Percentiles rank a stretch among this genome's conserved stretches.
phyloP scores from a whole-genome alignment of 2,113 vertebrate species.

The Syrmaticus mikado region DNA sequence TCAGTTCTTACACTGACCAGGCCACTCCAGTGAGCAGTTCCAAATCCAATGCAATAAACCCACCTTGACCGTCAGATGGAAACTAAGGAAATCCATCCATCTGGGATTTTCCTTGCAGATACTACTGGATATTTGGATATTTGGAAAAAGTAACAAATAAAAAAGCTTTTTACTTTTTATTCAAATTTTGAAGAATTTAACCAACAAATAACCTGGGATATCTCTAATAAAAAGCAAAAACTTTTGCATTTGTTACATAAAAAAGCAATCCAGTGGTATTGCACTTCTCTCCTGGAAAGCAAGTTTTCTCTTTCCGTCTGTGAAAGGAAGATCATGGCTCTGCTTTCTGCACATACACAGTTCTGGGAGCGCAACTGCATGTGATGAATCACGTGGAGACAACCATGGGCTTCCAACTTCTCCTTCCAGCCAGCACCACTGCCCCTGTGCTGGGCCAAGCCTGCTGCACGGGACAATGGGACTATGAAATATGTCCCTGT shows the following conservation, averaged over 20 bases:
- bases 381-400: background rate
- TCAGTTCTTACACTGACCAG: background rate
- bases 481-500: background rate
- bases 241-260: background rate
- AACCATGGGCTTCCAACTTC: background rate
- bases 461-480: background rate
- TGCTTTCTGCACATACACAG: background rate
- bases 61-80: background rate
- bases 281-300: background rate
- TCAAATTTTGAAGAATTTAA: background rate
- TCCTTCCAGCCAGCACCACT: background rate
- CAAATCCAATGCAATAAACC: background rate
- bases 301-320: background rate
- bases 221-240: background rate
- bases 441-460: background rate
- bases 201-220: background rate
- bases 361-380: background rate
- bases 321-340: background rate
- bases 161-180: background rate
- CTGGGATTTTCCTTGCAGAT: background rate
- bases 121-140: background rate
- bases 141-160: background rate
- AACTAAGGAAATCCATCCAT: background rate
- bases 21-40: background rate
- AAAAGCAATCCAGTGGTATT: background rate